These are phyloP conservation scores for Ectobius pallidus DNA, from an alignment of 2,888 invertebrate species.

Conservation along the genomic window DNA sequence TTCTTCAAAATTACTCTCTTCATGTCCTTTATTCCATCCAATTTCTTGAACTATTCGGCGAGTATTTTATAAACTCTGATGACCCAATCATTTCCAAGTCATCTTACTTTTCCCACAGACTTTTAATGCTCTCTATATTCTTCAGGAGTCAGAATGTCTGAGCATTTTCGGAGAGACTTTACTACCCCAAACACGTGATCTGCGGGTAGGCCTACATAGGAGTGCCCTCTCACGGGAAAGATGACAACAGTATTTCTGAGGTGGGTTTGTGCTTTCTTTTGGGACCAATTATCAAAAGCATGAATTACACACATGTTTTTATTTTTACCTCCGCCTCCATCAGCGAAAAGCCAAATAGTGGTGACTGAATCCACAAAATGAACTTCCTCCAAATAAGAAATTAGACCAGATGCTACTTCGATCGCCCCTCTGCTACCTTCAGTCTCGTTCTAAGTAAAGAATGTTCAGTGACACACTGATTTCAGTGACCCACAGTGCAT, in stretches of 20 bases:
- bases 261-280: slow-evolving; percentile 11
- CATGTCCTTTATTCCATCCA: too few species aligned
- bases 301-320: slow-evolving; percentile 4
- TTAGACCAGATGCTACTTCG: not conserved
- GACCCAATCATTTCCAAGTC: too few species aligned
- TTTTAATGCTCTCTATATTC: too few species aligned
- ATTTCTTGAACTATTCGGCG: too few species aligned
- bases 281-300: not conserved
- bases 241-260: not conserved
- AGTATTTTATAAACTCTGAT: too few species aligned
- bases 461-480: too few species aligned
- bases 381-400: not conserved
- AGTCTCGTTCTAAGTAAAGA: too few species aligned
- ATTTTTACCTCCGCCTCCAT: not conserved
- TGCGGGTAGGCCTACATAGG: not conserved
- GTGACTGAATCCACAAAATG: not conserved
- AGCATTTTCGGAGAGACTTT: too few species aligned
- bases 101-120: not conserved
- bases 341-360: slow-evolving; percentile 7
- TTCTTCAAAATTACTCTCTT: too few species aligned
- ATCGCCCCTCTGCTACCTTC: too few species aligned
- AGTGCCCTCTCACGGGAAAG: not conserved
- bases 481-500: too few species aligned
- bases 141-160: not conserved
- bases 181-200: not conserved